phyloP scores from a whole-genome alignment of 2,797 vertebrate genomes.

The Chiloscyllium punctatum region DNA sequence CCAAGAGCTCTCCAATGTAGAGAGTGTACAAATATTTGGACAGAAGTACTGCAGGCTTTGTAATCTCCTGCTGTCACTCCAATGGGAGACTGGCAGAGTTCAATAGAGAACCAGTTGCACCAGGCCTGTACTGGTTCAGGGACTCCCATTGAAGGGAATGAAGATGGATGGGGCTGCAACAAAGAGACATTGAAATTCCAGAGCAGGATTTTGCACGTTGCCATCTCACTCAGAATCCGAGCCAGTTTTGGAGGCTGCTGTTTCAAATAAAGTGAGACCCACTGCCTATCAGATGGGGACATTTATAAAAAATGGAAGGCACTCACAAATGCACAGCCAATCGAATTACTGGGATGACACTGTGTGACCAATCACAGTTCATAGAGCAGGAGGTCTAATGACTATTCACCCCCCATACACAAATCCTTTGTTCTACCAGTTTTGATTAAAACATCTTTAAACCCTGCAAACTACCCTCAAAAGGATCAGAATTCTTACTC shows the following conservation, averaged over 20 bases:
- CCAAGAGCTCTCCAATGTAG: neutral
- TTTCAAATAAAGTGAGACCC: neutral
- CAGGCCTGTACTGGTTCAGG: neutral
- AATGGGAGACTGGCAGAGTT: neutral
- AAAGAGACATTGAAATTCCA: neutral
- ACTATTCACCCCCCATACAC: neutral
- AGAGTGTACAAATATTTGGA: neutral
- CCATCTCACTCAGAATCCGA: neutral
- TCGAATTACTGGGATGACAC: neutral
- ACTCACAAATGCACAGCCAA: neutral
- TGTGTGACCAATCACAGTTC: neutral
- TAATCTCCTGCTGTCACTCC: neutral
- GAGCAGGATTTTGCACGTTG: neutral
- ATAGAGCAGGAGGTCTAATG: neutral
- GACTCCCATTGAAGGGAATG: neutral
- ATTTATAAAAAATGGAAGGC: neutral
- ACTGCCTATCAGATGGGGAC: neutral
- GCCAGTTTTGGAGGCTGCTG: neutral
- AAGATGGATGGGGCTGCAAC: neutral
- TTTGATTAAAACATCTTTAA: neutral
- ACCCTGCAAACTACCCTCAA: neutral
- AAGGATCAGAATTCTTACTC: neutral
- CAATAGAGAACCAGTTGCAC: neutral
- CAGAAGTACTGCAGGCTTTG: neutral
- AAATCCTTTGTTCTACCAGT: neutral